phyloP scores from a whole-genome alignment of 2,113 vertebrate species.

The Tricholaema leucomelas region DNA sequence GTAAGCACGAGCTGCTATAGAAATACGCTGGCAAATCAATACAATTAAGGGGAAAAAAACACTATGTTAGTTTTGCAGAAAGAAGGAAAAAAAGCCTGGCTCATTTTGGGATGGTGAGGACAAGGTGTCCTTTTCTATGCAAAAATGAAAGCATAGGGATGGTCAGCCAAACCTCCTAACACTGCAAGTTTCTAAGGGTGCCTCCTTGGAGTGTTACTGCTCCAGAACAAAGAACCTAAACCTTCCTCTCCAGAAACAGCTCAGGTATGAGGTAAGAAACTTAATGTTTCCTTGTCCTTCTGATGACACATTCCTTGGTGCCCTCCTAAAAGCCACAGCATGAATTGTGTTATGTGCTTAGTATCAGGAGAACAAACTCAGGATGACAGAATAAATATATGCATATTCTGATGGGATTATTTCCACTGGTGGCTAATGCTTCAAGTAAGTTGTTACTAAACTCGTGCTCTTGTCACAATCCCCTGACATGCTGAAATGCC shows the following conservation, averaged over 20 bases:
- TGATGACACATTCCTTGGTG: not conserved
- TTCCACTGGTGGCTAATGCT: not conserved
- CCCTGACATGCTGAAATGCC: not conserved
- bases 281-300: not conserved
- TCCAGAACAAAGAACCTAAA: not conserved
- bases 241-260: not conserved
- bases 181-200: not conserved
- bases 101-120: not conserved
- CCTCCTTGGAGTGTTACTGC: fast-evolving
- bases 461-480: not conserved
- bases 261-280: not conserved
- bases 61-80: not conserved
- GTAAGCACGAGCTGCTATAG: not conserved
- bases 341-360: not conserved
- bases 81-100: not conserved
- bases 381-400: not conserved
- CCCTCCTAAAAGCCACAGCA: not conserved
- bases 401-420: not conserved
- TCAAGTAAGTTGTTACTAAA: not conserved
- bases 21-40: not conserved
- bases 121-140: not conserved
- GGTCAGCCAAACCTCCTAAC: not conserved
- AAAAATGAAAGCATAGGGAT: not conserved
- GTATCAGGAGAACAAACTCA: conserved; percentile 5
- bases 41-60: not conserved